phyloP scores from a whole-genome alignment of 2,113 vertebrate species.

The Megaceryle torquata region DNA sequence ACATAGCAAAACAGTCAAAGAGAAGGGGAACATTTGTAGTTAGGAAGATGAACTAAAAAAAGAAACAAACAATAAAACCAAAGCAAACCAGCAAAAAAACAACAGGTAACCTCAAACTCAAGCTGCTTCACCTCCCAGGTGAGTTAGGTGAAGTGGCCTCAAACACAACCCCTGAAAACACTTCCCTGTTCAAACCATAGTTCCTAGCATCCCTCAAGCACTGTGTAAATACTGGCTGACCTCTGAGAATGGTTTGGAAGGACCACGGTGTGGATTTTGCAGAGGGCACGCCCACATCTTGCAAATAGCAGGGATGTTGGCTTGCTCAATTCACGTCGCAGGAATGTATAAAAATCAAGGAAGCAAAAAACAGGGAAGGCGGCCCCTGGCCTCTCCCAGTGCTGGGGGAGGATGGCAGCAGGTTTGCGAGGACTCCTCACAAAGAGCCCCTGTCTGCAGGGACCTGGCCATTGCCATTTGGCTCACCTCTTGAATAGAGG shows the following conservation, averaged over 20 bases:
- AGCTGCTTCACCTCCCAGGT: neutral
- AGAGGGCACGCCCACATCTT: neutral
- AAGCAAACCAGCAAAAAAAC: neutral
- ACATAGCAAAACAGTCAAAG: neutral
- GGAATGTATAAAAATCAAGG: neutral
- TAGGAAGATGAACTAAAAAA: neutral
- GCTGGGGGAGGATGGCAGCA: neutral
- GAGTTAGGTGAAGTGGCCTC: neutral
- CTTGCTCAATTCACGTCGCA: neutral
- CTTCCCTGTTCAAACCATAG: neutral
- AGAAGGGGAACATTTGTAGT: neutral
- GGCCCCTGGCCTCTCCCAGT: neutral
- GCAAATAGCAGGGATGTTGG: neutral
- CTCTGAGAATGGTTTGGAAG: neutral
- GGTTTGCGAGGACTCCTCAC: neutral
- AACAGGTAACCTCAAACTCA: neutral
- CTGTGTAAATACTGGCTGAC: slow-evolving; percentile 30
- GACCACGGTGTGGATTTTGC: neutral
- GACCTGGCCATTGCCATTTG: neutral
- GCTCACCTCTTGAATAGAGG: neutral
- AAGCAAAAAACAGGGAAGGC: slow-evolving; percentile 10
- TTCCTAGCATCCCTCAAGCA: neutral
- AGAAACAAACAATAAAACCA: too few species aligned
- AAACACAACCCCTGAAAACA: neutral
- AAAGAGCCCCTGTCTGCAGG: slow-evolving; percentile 43